A percentile compares a stretch with the other conserved stretches of the same genome.
These are phyloP conservation scores for Lordiphosa fenestrarum DNA, from an alignment of 2,888 invertebrate genomes.

Conservation along the genomic window DNA sequence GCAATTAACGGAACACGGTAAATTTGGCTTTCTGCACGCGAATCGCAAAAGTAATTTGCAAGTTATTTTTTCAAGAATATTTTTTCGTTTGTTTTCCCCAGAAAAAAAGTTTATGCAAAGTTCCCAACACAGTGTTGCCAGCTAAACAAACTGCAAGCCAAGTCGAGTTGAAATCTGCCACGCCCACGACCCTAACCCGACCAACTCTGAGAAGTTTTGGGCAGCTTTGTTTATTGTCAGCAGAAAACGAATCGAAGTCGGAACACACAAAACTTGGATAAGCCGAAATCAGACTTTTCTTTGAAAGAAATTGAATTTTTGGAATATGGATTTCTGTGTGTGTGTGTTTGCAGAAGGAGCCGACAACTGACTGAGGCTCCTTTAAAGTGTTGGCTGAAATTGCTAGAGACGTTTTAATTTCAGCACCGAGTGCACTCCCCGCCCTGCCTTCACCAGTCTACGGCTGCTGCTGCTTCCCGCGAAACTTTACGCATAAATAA, in stretches of 20 bases:
- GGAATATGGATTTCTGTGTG: slow-evolving; percentile 44
- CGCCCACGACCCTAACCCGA: neutral
- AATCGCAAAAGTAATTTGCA: slow-evolving; percentile 57
- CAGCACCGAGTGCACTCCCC: slow-evolving; percentile 7
- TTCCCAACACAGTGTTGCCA: slow-evolving; percentile 68
- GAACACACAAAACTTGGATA: slow-evolving; percentile 36
- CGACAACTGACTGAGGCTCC: slow-evolving; percentile 13
- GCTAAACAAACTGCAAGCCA: slow-evolving; percentile 63
- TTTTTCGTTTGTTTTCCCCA: slow-evolving; percentile 16
- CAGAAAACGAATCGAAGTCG: slow-evolving; percentile 21
- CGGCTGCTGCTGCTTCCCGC: slow-evolving; percentile 4
- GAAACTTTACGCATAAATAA: slow-evolving; percentile 71
- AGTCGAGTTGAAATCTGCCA: slow-evolving; percentile 19
- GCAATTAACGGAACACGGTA: slow-evolving; percentile 54
- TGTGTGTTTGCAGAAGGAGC: slow-evolving; percentile 6
- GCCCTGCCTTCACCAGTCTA: neutral
- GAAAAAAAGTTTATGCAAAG: slow-evolving; percentile 53
- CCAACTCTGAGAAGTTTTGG: neutral
- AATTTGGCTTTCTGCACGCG: slow-evolving; percentile 28
- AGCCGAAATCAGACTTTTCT: no score
- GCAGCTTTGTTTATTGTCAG: slow-evolving; percentile 65
- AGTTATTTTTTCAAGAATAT: slow-evolving; percentile 29
- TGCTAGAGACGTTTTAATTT: slow-evolving; percentile 40
- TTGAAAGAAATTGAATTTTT: slow-evolving; percentile 56
- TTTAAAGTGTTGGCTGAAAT: slow-evolving; percentile 45